Evolutionary conservation across 2,113 vertebrate species (phyloP), one percentile per base, ranked within the genome.

Genomic region (Lampris megalopsis): DNA sequence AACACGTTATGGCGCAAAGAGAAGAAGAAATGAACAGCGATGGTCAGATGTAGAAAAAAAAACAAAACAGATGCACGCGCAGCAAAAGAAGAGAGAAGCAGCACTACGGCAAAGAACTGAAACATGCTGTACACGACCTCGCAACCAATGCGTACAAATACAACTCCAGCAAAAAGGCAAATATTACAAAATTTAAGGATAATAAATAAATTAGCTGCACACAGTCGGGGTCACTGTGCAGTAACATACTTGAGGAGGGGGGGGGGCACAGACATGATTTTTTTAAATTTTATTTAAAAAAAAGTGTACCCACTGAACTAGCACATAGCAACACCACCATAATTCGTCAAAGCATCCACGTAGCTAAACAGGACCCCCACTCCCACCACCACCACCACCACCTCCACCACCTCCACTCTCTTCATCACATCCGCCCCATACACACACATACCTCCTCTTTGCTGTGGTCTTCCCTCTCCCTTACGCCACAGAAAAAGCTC

Each of bases 141-240:
- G 79, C 88, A 91, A 90, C 87, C 80, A 88, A 93, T 84, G 86
- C 90, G 87, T 91, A 95, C 94, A 66, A 89, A 93, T 91, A 95
- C 92, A 90, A 91, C 80, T 93, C 86, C 89, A 94, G 92, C 89
- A 83, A 92, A 79, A 92, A 92, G 90, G 90, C 91, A 91, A 94
- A 93, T 89, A 88, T 87, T 90, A 92, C 89, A 92, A 93, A 91
- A 24, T 24, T 87, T 82, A 92, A 89, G 82, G 89, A 94, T 87
- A 93, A 93, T 92, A 92, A 94, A 95, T 94, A 95, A 94, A 94
- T 95, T 94, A 94, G 91, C 79, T 69, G 66, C 79, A 90, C 90
- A 91, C 88, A 88, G 83, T 24, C 52, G 77, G 68, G 86, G 77
- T 79, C 83, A 24, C 81, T 91, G 81, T 90, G 87, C 87, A 79